Conservation (phyloP, 2,797 vertebrate species). For the Pantherophis vulpinus region DNA sequence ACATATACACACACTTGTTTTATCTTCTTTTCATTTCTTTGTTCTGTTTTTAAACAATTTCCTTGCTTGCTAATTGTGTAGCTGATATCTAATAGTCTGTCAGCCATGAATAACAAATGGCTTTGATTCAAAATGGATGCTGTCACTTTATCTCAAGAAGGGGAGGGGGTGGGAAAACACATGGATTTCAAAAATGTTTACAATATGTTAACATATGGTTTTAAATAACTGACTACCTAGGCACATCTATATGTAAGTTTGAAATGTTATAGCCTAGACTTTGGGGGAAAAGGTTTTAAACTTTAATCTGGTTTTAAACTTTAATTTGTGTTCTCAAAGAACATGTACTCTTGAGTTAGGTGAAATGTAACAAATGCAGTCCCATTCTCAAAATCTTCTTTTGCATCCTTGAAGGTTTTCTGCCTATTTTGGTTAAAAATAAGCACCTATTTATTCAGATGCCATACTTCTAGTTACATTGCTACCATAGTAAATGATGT, state of each 20-base stretch:
- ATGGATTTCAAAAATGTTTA: not conserved
- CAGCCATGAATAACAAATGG: not conserved
- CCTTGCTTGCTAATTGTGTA: not conserved
- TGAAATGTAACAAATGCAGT: not conserved
- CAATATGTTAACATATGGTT: constrained; percentile 11
- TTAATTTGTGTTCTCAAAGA: not conserved
- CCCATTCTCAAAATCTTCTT: not conserved
- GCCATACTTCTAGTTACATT: not conserved
- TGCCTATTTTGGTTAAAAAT: constrained; percentile 15
- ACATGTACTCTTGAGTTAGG: not conserved
- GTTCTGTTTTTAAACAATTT: not conserved
- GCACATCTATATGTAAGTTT: not conserved
- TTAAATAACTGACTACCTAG: not conserved
- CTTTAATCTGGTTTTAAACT: constrained; percentile 8
- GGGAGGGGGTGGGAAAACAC: not conserved
- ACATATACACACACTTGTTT: not conserved
- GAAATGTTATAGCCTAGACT: constrained; percentile 9
- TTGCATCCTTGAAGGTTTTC: constrained; percentile 9
- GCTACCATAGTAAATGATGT: not conserved
- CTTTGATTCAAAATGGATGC: not conserved
- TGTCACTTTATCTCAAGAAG: not conserved
- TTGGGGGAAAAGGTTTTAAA: constrained; percentile 18
- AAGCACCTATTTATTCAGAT: constrained; percentile 14
- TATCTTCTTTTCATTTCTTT: not conserved
- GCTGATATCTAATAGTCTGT: not conserved